Evolutionary conservation across 2,113 vertebrate genomes (phyloP).

Genomic region (Vombatus ursinus): DNA sequence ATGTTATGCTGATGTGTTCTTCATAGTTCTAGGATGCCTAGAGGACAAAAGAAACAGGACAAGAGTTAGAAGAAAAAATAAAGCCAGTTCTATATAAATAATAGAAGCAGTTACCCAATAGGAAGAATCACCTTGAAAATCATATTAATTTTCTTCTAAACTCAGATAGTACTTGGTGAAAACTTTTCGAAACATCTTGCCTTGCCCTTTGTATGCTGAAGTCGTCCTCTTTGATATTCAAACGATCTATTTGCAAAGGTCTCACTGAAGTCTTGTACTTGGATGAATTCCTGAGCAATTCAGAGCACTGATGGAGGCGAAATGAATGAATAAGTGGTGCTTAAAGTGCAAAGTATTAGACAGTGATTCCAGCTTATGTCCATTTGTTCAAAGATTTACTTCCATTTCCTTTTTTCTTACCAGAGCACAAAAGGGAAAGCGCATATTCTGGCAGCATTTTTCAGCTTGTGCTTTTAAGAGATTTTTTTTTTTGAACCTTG

Average conservation of each 20-base stretch:
- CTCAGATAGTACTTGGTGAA: conserved; percentile 49
- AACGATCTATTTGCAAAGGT: not conserved
- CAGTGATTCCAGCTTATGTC: not conserved
- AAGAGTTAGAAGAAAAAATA: not conserved
- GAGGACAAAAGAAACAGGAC: not conserved
- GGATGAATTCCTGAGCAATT: not conserved
- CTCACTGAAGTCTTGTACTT: not conserved
- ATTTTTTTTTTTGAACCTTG: not conserved
- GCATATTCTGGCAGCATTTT: not conserved
- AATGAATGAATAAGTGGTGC: conserved; percentile 4
- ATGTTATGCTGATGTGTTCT: not conserved
- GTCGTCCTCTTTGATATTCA: conserved; percentile 24
- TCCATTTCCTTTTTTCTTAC: conserved; percentile 11
- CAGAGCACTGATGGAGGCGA: conserved; percentile 27
- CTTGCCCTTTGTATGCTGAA: not conserved
- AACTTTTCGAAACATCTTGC: conserved; percentile 48
- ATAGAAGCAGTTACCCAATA: conserved; percentile 20
- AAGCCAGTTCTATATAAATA: conserved; percentile 18
- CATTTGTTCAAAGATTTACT: not conserved
- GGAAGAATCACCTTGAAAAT: conserved; percentile 34
- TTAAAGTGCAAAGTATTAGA: not conserved
- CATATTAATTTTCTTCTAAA: conserved; percentile 54
- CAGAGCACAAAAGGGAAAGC: conserved; percentile 21
- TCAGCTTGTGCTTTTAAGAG: not conserved
- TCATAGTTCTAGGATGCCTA: not conserved